Base-by-base conservation (phyloP, 2,113 vertebrate species). In the Pangasianodon gigas region DNA sequence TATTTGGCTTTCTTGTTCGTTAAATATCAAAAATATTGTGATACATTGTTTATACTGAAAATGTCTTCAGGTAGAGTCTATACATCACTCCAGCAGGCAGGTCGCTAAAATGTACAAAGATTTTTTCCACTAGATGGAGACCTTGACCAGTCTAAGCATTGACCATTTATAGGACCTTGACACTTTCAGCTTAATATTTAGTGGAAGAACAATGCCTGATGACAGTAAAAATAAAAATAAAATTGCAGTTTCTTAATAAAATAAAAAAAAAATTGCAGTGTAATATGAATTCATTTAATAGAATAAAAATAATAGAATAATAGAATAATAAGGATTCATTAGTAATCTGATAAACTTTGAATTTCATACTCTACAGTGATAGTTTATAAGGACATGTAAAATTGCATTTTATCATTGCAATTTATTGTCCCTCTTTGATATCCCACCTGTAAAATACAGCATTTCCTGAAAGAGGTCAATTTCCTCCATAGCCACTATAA, bases 61-160 rank as follows among this genome's bases (percentile, higher is more conserved):
- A 82, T n/a, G 7, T 80, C 24, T 24, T 26, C 44, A 82, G 29
- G 29, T 56, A 7, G 46, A 37, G 1, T 54, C 79, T 54, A 52
- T 7, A 11, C 11, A 37, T 37, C 16, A 37, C 16, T 37, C 4
- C 80, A 83, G 52, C 26, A 18, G 14, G 3, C 37, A 62, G 41
- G 3, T 0, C 1, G 19, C 41, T 46, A 19, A 87, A 87, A 11
- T 54, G 54, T 44, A 6, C 14, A 77, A 85, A 0, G 0, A n/a
- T 91, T 88, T 58, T 58, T 0, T 86, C 92, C 94, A 94, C 91
- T 94, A 95, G 94, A 91, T 94, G 94, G 94, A 6, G 91, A 2
- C 87, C 85, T 44, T 74, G 85, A 52, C 52, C 19, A 54, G 71
- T 5, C 4, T 58, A 60, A 67, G 18, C 81, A 6, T 2, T 60